These are phyloP conservation scores for Dasysyrphus tricinctus DNA, from an alignment of 2,888 invertebrate genomes.

Conservation along the genomic window DNA sequence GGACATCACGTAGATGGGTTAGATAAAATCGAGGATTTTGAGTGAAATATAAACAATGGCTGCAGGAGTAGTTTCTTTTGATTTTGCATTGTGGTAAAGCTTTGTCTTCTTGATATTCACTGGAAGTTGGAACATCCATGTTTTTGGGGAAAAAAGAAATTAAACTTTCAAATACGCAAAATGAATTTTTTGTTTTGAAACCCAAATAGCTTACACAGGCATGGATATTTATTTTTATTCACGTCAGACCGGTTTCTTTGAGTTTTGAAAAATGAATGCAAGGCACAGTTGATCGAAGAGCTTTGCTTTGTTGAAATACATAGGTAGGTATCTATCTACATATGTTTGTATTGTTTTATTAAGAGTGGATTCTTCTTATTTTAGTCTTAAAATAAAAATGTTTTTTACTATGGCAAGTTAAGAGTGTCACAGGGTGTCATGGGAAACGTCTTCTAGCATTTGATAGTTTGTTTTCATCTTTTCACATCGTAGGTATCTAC, in stretches of 20 bases:
- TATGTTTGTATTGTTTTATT: no score
- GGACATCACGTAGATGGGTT: slow-evolving; percentile 89
- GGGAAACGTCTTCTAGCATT: no score
- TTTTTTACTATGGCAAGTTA: no score
- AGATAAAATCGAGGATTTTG: slow-evolving; percentile 91
- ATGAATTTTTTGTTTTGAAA: no score
- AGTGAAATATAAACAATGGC: slow-evolving; percentile 89
- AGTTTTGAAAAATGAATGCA: background rate
- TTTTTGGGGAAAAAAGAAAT: background rate
- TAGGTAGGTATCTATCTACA: no score
- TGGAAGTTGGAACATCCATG: background rate
- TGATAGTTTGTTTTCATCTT: no score
- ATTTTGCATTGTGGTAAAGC: slow-evolving; percentile 90
- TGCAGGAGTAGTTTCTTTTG: slow-evolving; percentile 90
- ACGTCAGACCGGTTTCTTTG: background rate
- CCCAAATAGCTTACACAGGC: no score
- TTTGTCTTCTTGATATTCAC: slow-evolving; percentile 78
- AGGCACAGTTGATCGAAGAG: background rate
- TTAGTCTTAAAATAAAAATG: no score
- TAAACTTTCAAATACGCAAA: background rate
- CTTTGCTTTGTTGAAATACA: background rate
- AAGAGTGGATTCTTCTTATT: no score
- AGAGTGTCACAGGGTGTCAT: no score
- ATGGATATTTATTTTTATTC: background rate
- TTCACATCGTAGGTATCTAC: no score